These are phyloP conservation scores for Alethe diademata DNA, from an alignment of 2,113 vertebrate species.

Conservation along the genomic window DNA sequence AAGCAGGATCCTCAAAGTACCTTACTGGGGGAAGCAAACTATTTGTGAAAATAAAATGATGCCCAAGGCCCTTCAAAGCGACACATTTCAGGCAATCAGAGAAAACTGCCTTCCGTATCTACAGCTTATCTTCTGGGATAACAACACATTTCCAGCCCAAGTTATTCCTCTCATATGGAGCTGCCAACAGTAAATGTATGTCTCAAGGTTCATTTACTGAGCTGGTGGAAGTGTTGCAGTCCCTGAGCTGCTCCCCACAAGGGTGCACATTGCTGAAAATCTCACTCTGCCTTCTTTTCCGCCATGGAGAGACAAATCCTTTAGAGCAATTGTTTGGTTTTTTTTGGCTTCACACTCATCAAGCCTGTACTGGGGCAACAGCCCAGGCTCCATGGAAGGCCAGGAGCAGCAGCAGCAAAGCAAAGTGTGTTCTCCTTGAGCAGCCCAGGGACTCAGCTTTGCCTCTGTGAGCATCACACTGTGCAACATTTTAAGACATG, in stretches of 20 bases:
- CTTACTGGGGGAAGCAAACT: background rate
- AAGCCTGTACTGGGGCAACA: background rate
- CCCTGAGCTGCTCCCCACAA: background rate
- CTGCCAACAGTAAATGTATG: background rate
- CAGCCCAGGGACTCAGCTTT: background rate
- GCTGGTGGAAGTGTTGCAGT: background rate
- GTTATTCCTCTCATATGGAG: background rate
- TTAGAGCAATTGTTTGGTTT: accelerated
- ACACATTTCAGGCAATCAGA: background rate
- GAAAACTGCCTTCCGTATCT: background rate
- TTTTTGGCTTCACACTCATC: background rate
- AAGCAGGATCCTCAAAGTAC: background rate
- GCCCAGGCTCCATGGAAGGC: background rate
- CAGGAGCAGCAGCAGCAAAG: background rate
- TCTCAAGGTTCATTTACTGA: background rate
- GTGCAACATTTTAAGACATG: background rate
- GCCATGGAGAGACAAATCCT: background rate
- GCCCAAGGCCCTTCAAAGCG: background rate
- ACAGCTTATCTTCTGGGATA: background rate
- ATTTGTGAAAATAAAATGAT: background rate
- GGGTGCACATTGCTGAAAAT: background rate
- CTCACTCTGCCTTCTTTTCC: background rate
- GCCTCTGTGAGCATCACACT: background rate
- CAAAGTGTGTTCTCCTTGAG: background rate
- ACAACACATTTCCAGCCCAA: background rate